phyloP scores from a whole-genome alignment of 1,140 invertebrate genomes.

The Sipha flava region DNA sequence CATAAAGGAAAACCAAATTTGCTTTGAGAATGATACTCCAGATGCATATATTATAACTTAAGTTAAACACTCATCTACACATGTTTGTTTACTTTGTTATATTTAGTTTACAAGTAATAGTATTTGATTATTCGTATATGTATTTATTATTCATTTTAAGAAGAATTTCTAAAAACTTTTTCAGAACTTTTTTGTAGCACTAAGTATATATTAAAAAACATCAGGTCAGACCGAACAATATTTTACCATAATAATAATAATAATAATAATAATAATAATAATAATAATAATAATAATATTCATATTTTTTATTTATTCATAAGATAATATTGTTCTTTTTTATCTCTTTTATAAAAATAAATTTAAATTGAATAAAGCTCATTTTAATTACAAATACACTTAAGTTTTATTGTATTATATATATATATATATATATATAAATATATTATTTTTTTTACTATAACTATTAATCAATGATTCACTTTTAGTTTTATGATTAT shows the following conservation, averaged over 20 bases:
- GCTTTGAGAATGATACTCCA: background rate
- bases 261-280: background rate
- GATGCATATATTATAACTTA: constrained; percentile 11
- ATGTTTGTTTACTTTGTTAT: background rate
- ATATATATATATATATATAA: too few species aligned
- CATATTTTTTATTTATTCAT: background rate
- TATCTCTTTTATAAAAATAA: too few species aligned
- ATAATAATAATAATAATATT: background rate
- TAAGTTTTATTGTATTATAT: background rate
- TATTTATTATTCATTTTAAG: background rate
- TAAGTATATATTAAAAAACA: background rate
- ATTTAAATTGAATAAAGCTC: background rate
- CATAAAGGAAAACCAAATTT: background rate
- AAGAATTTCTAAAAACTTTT: background rate
- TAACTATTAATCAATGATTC: background rate
- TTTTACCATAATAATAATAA: background rate
- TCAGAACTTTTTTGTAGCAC: background rate
- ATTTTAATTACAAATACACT: background rate
- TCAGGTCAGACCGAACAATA: background rate
- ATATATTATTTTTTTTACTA: too few species aligned
- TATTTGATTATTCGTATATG: background rate
- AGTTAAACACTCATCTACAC: background rate
- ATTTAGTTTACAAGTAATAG: background rate
- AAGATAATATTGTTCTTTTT: background rate
- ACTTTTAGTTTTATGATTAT: background rate